Percentiles rank a stretch among this genome's conserved stretches.
These are phyloP conservation scores for Microvelia longipes DNA, from an alignment of 1,140 invertebrate species.

Conservation along the genomic window DNA sequence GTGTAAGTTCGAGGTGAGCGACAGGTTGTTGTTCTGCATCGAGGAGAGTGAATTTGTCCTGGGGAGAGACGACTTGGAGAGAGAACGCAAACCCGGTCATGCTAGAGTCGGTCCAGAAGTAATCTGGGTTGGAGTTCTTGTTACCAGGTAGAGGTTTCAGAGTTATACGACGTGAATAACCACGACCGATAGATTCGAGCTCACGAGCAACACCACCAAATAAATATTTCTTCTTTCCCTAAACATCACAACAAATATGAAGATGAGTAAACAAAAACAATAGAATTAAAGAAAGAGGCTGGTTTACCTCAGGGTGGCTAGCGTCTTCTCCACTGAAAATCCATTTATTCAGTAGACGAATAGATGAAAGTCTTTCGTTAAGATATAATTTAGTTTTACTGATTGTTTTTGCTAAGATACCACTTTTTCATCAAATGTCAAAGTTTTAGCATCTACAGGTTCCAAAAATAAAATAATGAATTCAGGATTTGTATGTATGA, in stretches of 20 bases:
- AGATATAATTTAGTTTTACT: no score
- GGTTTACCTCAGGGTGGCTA: no score
- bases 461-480: no score
- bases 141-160: constrained; percentile 45
- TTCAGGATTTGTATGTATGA: no score
- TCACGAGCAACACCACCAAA: constrained; percentile 45
- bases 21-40: constrained; percentile 44
- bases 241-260: background rate
- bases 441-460: no score
- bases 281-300: no score
- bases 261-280: no score
- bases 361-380: no score
- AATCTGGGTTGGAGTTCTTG: constrained; percentile 50
- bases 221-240: constrained; percentile 30
- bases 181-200: constrained; percentile 51
- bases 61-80: constrained; percentile 46
- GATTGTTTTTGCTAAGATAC: no score
- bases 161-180: constrained; percentile 55
- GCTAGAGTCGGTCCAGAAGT: constrained; percentile 61
- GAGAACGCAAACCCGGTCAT: constrained; percentile 56
- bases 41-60: constrained; percentile 52
- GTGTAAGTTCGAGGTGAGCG: constrained; percentile 43
- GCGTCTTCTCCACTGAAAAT: no score
- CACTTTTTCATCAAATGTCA: no score
- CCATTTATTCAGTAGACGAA: no score